A percentile compares a stretch with the other conserved stretches of the same genome.
phyloP scores from a whole-genome alignment of 2,113 vertebrate genomes.

The Cochlearius cochlearius region DNA sequence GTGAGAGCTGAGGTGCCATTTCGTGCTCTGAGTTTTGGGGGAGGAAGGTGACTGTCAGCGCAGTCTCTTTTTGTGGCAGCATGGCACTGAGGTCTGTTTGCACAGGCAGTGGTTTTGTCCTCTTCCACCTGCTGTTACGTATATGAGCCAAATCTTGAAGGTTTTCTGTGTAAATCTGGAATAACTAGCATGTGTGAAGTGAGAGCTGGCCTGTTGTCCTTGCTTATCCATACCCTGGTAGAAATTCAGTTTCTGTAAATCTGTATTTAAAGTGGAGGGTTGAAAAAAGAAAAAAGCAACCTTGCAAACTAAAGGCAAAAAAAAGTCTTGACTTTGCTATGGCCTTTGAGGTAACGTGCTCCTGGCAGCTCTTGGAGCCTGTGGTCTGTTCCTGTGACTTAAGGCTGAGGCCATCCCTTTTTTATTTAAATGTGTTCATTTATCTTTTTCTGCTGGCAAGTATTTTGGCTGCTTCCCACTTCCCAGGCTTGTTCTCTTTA shows the following conservation, averaged over 20 bases:
- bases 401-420: background rate
- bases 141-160: rapidly evolving
- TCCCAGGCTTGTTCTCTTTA: background rate
- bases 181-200: rapidly evolving
- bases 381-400: background rate
- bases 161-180: rapidly evolving
- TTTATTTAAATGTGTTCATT: background rate
- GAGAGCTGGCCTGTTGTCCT: background rate
- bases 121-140: background rate
- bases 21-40: rapidly evolving
- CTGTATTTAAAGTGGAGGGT: rapidly evolving
- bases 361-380: background rate
- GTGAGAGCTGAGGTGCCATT: background rate
- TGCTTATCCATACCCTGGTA: background rate
- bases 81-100: too few species aligned
- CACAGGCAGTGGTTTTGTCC: rapidly evolving
- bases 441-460: background rate
- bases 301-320: background rate
- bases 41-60: rapidly evolving
- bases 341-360: background rate
- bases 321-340: background rate
- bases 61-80: background rate
- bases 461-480: background rate
- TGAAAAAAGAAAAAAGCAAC: too few species aligned
- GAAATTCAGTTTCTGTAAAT: background rate